Conservation (phyloP, 2,888 invertebrate genomes). For the Linyphia triangularis region DNA sequence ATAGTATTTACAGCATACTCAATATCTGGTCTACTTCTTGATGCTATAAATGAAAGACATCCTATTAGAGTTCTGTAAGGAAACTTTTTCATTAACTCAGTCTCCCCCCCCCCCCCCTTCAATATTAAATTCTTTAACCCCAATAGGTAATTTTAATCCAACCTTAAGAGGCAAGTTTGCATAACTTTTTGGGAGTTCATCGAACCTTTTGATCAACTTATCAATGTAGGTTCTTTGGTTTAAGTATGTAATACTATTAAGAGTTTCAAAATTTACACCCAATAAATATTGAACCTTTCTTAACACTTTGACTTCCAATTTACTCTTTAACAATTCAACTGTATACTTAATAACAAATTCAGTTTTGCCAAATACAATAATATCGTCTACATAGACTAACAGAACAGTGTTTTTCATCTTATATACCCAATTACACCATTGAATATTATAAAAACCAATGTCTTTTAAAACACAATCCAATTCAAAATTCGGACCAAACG, state of each 20-base stretch:
- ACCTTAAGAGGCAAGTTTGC: not conserved
- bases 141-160: no score
- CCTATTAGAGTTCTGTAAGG: not conserved
- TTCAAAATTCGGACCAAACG: no score
- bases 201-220: not conserved
- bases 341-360: not conserved
- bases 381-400: not conserved
- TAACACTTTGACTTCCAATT: not conserved
- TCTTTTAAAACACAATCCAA: not conserved
- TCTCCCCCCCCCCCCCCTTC: no score
- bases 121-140: no score
- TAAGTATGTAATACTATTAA: not conserved
- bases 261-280: not conserved
- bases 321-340: not conserved
- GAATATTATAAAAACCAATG: not conserved
- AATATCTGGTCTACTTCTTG: not conserved
- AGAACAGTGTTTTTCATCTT: not conserved
- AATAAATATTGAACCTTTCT: not conserved
- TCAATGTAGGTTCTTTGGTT: not conserved
- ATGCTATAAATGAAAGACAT: not conserved
- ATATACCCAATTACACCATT: not conserved
- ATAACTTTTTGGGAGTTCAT: not conserved
- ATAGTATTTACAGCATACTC: not conserved
- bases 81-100: not conserved
- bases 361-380: not conserved